phyloP scores from a whole-genome alignment of 2,888 invertebrate genomes.

The Hemistola chrysoprasaria region DNA sequence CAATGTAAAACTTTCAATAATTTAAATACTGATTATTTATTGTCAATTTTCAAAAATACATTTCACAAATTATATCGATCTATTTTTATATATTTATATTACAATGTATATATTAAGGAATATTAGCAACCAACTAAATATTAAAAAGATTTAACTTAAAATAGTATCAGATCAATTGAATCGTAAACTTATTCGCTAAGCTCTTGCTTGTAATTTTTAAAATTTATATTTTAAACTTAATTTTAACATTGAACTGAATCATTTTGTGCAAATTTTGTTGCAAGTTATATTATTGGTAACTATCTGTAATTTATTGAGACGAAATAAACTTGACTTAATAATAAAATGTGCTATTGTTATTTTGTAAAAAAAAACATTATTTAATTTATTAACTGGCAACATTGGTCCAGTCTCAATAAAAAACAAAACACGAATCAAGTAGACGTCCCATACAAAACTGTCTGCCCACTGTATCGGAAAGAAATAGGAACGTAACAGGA shows the following conservation, averaged over 20 bases:
- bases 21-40: constrained; percentile 81
- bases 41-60: constrained; percentile 73
- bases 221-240: constrained; percentile 35
- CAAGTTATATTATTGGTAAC: constrained; percentile 50
- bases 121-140: constrained; percentile 30
- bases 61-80: constrained; percentile 38
- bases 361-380: constrained; percentile 10
- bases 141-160: constrained; percentile 27
- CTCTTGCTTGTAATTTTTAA: constrained; percentile 35
- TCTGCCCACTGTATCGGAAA: no score
- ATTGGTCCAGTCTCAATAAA: constrained; percentile 16
- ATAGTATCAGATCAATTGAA: constrained; percentile 52
- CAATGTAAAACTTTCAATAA: constrained; percentile 53
- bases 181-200: constrained; percentile 37
- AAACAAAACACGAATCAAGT: constrained; percentile 13
- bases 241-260: constrained; percentile 53
- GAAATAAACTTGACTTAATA: neutral
- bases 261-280: constrained; percentile 54
- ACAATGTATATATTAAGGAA: constrained; percentile 34
- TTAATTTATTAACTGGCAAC: neutral
- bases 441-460: neutral
- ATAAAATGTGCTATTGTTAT: neutral
- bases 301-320: constrained; percentile 33
- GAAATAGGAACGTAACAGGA: constrained; percentile 4
- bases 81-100: constrained; percentile 40